A percentile compares a stretch with the other conserved stretches of the same genome.
These are phyloP conservation scores for Hemitrygon akajei DNA, from an alignment of 2,797 vertebrate species.

Conservation along the genomic window DNA sequence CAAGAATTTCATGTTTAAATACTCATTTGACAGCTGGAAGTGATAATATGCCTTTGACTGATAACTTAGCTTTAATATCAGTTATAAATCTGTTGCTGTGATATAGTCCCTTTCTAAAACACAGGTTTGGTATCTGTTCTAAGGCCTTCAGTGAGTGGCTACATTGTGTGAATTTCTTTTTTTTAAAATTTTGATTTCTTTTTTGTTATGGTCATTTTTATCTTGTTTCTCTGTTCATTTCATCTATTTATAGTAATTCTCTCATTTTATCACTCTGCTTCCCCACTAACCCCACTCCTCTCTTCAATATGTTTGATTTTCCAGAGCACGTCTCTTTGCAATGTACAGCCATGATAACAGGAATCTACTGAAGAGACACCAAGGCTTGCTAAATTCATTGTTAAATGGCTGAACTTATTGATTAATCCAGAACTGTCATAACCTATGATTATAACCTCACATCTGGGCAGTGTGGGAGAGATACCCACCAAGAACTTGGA, in stretches of 20 bases:
- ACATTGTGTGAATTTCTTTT: background rate
- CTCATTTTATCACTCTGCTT: background rate
- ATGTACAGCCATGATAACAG: background rate
- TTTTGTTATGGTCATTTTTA: background rate
- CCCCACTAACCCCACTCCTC: background rate
- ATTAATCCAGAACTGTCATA: background rate
- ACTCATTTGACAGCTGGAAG: background rate
- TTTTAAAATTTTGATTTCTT: background rate
- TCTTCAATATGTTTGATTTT: background rate
- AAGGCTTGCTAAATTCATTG: background rate
- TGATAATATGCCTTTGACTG: background rate
- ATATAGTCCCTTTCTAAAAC: background rate
- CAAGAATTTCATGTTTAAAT: conserved; percentile 1
- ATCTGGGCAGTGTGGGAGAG: background rate
- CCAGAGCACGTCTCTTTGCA: background rate
- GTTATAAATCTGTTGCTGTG: background rate
- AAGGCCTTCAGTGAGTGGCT: background rate
- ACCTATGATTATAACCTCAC: background rate
- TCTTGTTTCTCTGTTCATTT: background rate
- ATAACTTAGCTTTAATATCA: background rate
- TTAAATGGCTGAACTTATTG: background rate
- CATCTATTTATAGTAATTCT: background rate
- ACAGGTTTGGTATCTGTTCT: background rate
- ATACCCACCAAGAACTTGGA: background rate
- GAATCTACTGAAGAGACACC: background rate